Evolutionary conservation across 1,140 invertebrate genomes (phyloP).

Genomic region (Cyclargus thomasi): DNA sequence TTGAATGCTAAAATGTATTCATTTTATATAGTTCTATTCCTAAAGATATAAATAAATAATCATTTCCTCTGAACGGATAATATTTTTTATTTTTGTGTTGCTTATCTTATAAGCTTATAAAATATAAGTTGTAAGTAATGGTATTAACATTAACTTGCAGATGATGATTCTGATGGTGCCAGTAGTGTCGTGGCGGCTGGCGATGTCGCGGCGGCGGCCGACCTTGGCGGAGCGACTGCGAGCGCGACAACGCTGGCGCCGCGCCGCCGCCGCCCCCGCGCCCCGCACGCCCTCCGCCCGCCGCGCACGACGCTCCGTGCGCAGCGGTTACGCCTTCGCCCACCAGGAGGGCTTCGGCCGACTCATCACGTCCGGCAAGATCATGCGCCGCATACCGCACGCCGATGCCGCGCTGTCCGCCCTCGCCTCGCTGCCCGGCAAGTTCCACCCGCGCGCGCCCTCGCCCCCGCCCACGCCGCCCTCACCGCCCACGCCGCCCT

Average conservation of each 20-base stretch:
- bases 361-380: slow-evolving; percentile 97
- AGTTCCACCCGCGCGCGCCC: slow-evolving; percentile 51
- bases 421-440: slow-evolving; percentile 61
- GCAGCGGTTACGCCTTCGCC: slow-evolving; percentile 98
- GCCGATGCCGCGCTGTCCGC: slow-evolving; percentile 75
- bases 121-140: no score
- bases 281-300: slow-evolving; percentile 90
- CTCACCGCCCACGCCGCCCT: slow-evolving; percentile 31
- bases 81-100: no score
- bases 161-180: slow-evolving; percentile 89
- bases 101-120: no score
- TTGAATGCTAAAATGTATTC: no score
- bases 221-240: slow-evolving; percentile 94
- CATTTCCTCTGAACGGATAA: no score
- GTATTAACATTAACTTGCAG: slow-evolving; percentile 50
- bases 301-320: slow-evolving; percentile 89
- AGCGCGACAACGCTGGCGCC: slow-evolving; percentile 76
- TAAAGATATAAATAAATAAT: no score
- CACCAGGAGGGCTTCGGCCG: slow-evolving; percentile 98
- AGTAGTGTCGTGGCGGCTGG: slow-evolving; percentile 95
- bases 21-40: no score
- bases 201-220: slow-evolving; percentile 90
- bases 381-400: slow-evolving; percentile 91
- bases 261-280: slow-evolving; percentile 80
- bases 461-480: slow-evolving; percentile 39